These are phyloP conservation scores for Acyrthosiphon pisum DNA, from an alignment of 1,140 invertebrate genomes.

Conservation along the genomic window DNA sequence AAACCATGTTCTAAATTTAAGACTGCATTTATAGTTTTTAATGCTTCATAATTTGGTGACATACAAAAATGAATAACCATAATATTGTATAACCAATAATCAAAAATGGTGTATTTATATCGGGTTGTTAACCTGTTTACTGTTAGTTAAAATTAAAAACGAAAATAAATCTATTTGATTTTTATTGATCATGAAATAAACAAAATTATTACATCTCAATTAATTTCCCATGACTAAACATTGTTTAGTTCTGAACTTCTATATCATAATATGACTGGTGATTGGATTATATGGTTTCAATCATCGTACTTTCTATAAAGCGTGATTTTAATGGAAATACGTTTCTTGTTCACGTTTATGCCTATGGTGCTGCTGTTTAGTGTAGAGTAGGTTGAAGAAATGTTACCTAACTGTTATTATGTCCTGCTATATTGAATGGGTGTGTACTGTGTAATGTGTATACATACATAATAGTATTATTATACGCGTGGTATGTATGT, in stretches of 20 bases:
- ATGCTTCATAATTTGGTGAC: neutral
- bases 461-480: slow-evolving; percentile 14
- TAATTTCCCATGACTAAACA: no score
- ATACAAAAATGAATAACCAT: neutral
- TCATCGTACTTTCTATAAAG: neutral
- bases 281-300: neutral
- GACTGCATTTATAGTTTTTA: neutral
- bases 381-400: slow-evolving; percentile 33
- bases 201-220: neutral
- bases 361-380: neutral
- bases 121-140: neutral
- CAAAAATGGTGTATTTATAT: neutral
- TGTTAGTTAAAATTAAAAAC: neutral
- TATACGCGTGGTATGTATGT: neutral
- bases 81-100: neutral
- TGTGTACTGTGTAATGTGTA: slow-evolving; percentile 21
- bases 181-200: neutral
- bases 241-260: neutral
- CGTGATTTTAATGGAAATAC: neutral
- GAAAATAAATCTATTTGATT: neutral
- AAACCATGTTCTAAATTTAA: neutral
- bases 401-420: slow-evolving; percentile 32
- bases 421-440: slow-evolving; percentile 34
- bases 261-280: neutral
- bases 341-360: neutral